Percentiles rank a stretch among this genome's conserved stretches.
Evolutionary conservation across 2,797 vertebrate species (phyloP).

Genomic region (Cichlasoma orientale): DNA sequence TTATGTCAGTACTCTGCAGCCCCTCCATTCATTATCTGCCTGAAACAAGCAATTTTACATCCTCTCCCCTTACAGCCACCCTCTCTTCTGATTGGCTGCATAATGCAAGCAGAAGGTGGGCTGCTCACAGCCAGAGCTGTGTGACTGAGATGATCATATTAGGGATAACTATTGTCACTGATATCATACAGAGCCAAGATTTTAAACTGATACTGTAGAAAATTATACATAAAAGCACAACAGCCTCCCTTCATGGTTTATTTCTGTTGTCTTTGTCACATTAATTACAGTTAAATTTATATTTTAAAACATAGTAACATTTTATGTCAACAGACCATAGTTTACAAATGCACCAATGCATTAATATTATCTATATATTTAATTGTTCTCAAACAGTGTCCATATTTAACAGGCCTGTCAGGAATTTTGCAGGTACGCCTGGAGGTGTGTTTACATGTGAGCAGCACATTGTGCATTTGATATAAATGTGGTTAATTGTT

Average conservation of each 20-base stretch:
- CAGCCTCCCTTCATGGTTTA: background rate
- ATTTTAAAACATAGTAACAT: background rate
- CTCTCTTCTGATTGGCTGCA: background rate
- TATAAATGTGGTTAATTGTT: background rate
- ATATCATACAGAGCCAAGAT: background rate
- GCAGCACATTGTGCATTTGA: background rate
- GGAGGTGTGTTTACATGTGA: background rate
- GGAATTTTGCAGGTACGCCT: background rate
- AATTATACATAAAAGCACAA: background rate
- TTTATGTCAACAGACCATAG: background rate
- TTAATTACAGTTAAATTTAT: background rate
- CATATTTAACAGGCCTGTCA: background rate
- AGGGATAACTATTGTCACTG: background rate
- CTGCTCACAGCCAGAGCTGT: background rate
- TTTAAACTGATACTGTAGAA: background rate
- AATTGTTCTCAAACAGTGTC: background rate
- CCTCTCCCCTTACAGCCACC: background rate
- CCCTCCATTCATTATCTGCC: background rate
- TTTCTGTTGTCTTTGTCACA: background rate
- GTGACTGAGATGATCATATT: background rate
- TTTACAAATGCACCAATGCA: background rate
- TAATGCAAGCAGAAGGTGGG: background rate
- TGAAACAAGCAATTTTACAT: background rate
- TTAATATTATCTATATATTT: background rate
- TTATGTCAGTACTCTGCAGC: background rate